Base-by-base conservation (phyloP, 2,888 invertebrate species). In the Agonum fuliginosum region DNA sequence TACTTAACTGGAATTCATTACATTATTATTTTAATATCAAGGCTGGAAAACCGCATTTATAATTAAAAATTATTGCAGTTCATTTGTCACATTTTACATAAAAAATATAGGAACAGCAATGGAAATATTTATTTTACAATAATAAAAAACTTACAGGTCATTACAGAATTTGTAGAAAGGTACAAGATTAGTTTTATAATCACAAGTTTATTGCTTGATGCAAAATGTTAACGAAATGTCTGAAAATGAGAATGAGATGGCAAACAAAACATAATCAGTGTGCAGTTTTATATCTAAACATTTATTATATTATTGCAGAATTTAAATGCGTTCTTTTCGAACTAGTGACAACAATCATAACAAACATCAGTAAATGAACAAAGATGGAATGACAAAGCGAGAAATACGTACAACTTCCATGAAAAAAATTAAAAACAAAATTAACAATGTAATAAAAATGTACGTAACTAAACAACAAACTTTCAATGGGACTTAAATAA, bases 241-340 rank as follows among this genome's bases (percentile, higher is more conserved):
- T 54, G 54, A 54, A 48, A 54, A 54, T 54, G 54, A 54, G 20
- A 54, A 54, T 54, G 54, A 54, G 22, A 54, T 24, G 22, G 22
- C 10, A 2, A 54, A 54, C 19, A 22, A 14, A 62, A 30, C 8
- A 30, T 5, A 30, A 30, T 30, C 27, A 27, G 27, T 62, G 30
- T 30, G 17, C 14, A 62, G 37, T 54, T 58, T 14, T 62, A 19
- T 65, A 74, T 74, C 74, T 74, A 74, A 74, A 74, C 74, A 74
- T 74, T 74, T 74, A 74, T 62, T 74, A 74, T 74, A 74, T 62
- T 74, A 74, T 74, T 74, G 58, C 74, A 62, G 24, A 41, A 62
- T 43, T 74, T 74, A 74, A 74, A 74, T 62, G 74, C 74, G 62
- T 62, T 74, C 65, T 46, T 14, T 24, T 8, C 24, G 74, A 74